Evolutionary conservation across 2,888 invertebrate species (phyloP).

Genomic region (Lithophane socia): DNA sequence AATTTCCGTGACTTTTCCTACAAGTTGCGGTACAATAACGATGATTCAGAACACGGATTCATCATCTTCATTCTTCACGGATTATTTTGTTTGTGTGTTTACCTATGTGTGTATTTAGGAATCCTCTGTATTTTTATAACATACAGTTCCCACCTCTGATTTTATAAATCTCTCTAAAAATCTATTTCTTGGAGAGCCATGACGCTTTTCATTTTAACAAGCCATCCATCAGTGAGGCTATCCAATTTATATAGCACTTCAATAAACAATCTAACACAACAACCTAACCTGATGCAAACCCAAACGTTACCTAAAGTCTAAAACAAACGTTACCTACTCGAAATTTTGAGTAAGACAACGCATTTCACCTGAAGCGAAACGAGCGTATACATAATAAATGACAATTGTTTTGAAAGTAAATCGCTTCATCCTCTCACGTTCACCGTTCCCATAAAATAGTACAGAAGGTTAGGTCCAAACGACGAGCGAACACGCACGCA

Average conservation of each 20-base stretch:
- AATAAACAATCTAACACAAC: conserved; percentile 1
- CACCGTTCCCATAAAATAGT: not conserved
- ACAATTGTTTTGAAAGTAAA: conserved; percentile 22
- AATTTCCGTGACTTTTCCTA: not conserved
- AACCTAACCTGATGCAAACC: not conserved
- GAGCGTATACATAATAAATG: conserved; percentile 30
- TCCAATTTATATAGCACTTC: not conserved
- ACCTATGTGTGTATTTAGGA: not conserved
- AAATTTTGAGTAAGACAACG: conserved; percentile 4
- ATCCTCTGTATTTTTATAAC: not conserved
- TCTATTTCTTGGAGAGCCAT: not conserved
- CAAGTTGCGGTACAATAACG: not conserved
- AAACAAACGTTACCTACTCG: not conserved
- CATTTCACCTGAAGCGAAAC: not conserved
- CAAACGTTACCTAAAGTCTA: not conserved
- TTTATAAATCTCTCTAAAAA: not conserved
- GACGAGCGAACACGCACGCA: not conserved
- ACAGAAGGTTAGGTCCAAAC: not conserved
- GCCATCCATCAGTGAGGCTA: not conserved
- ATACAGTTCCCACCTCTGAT: not conserved
- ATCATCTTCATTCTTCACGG: not conserved
- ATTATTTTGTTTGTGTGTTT: not conserved
- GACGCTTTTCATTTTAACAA: not conserved
- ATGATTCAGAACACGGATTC: not conserved
- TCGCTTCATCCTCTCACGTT: not conserved